These are phyloP conservation scores for Antheraea yamamai DNA, from an alignment of 2,888 invertebrate species.

Conservation along the genomic window DNA sequence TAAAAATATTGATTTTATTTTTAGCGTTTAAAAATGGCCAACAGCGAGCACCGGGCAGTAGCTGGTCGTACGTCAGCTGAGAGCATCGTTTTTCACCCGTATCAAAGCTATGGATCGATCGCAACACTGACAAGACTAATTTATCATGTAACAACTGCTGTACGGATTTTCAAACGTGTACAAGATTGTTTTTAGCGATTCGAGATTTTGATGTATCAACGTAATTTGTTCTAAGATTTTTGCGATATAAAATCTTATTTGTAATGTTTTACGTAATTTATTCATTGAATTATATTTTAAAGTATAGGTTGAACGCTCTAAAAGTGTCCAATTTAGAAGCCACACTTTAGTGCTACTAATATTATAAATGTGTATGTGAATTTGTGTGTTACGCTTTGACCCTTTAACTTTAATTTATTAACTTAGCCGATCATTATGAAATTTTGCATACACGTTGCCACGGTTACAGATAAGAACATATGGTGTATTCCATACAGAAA, in stretches of 20 bases:
- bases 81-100: constrained; percentile 58
- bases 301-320: too few species aligned
- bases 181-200: constrained; percentile 18
- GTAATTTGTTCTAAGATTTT: constrained; percentile 1
- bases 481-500: too few species aligned
- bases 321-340: too few species aligned
- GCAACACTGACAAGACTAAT: constrained; percentile 64
- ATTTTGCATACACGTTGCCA: too few species aligned
- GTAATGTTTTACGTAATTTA: neutral
- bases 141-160: constrained; percentile 69
- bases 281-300: neutral
- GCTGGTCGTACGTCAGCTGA: constrained; percentile 50
- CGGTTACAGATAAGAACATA: too few species aligned
- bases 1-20: neutral
- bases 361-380: too few species aligned
- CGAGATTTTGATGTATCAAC: neutral
- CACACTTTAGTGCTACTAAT: too few species aligned
- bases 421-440: too few species aligned
- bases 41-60: constrained; percentile 24
- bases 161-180: constrained; percentile 21
- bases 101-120: constrained; percentile 52
- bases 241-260: neutral
- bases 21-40: constrained; percentile 2
- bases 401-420: too few species aligned
- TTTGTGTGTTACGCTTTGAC: too few species aligned